These are phyloP conservation scores for Drosophila tristis DNA, from an alignment of 1,140 invertebrate species.

Conservation along the genomic window DNA sequence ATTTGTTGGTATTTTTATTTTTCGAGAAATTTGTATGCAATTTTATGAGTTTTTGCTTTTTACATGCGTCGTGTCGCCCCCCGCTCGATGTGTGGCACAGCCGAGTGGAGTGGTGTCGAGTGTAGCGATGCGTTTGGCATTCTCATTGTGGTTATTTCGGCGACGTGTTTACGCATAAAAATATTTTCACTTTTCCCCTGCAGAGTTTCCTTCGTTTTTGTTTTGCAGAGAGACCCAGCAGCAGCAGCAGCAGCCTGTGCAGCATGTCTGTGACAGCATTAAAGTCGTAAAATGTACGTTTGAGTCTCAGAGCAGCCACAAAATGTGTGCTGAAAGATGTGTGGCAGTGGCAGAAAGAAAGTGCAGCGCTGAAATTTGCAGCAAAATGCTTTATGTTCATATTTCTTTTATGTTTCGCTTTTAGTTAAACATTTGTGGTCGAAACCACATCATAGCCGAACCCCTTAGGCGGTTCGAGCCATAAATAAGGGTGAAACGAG, in stretches of 20 bases:
- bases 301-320: slow-evolving; percentile 27
- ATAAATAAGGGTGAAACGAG: slow-evolving; percentile 13
- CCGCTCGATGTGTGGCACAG: no score
- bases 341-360: slow-evolving; percentile 5
- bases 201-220: slow-evolving; percentile 1
- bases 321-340: slow-evolving; percentile 1
- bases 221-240: not conserved
- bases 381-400: slow-evolving; percentile 50
- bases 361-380: slow-evolving; percentile 38
- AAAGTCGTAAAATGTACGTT: slow-evolving; percentile 64
- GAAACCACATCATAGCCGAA: slow-evolving; percentile 14
- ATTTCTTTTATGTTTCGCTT: slow-evolving; percentile 12
- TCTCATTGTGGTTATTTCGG: slow-evolving; percentile 61
- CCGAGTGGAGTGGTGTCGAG: not conserved
- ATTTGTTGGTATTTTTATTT: slow-evolving; percentile 19
- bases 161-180: slow-evolving; percentile 74
- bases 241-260: not conserved
- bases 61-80: slow-evolving; percentile 21
- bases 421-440: slow-evolving; percentile 7
- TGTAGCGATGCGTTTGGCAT: slow-evolving; percentile 48
- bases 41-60: slow-evolving; percentile 62
- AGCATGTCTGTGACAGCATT: slow-evolving; percentile 20
- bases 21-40: slow-evolving; percentile 64
- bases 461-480: slow-evolving; percentile 19
- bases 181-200: slow-evolving; percentile 39